Evolutionary conservation across 2,797 vertebrate species (phyloP).

Genomic region (Microchirus variegatus): DNA sequence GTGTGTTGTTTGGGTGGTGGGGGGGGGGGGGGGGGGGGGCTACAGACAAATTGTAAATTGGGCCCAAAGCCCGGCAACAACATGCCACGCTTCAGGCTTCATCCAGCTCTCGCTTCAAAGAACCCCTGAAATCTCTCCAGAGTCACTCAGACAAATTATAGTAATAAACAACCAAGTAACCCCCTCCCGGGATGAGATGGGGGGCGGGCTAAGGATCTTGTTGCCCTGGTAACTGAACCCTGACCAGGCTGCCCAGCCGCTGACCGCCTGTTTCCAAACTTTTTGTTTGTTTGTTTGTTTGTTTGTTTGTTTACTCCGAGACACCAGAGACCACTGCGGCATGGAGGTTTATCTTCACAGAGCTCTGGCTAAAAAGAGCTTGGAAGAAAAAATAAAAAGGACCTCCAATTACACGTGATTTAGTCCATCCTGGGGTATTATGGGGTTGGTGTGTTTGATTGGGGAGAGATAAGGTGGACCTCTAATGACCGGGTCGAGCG

Average conservation of each 20-base stretch:
- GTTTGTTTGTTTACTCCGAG: constrained; percentile 65
- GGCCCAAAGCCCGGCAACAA: constrained; percentile 67
- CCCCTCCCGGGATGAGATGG: constrained; percentile 60
- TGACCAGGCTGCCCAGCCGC: constrained; percentile 64
- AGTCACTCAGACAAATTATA: constrained; percentile 79
- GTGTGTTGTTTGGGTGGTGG: too few species aligned
- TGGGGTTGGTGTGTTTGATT: constrained; percentile 64
- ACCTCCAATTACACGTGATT: constrained; percentile 74
- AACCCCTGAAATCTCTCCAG: constrained; percentile 69
- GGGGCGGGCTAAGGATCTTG: constrained; percentile 58
- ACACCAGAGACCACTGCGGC: constrained; percentile 61
- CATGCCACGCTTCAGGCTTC: constrained; percentile 73
- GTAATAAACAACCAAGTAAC: constrained; percentile 77
- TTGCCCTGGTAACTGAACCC: constrained; percentile 71
- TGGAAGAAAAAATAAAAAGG: constrained; percentile 49
- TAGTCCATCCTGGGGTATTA: constrained; percentile 66
- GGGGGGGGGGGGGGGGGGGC: constrained; percentile 32
- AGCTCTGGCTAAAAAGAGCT: constrained; percentile 47
- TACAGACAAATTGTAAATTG: constrained; percentile 53
- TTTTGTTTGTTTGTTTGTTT: constrained; percentile 78
- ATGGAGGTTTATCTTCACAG: constrained; percentile 64
- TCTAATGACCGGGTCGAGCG: constrained; percentile 48
- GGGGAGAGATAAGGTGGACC: constrained; percentile 65
- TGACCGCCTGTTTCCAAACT: constrained; percentile 69
- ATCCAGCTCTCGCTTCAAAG: constrained; percentile 70